phyloP scores from a whole-genome alignment of 2,113 vertebrate species.

The Cyprinodon tularosa region DNA sequence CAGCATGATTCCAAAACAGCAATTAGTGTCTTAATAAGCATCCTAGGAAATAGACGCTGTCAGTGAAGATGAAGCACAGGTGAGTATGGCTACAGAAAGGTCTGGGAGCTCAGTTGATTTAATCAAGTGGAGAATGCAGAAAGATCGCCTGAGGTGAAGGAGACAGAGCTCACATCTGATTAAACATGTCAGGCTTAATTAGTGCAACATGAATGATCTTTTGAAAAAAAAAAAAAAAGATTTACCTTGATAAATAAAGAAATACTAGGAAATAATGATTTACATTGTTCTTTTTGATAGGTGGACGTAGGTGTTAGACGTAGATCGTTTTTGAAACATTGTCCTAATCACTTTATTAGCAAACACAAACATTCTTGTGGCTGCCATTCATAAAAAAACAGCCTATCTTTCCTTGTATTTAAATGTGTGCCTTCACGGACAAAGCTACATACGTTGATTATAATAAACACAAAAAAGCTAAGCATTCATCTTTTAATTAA shows the following conservation, averaged over 20 bases:
- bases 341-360: too few relatives aligned
- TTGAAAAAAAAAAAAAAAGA: conserved; percentile 15
- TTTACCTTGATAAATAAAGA: neutral
- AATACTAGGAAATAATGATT: neutral
- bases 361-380: too few relatives aligned
- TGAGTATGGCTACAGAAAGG: conserved; percentile 13
- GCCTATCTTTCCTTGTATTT: too few relatives aligned
- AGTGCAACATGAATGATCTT: neutral
- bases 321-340: too few relatives aligned
- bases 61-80: conserved; percentile 37
- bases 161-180: conserved; percentile 31
- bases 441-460: too few relatives aligned
- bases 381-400: too few relatives aligned
- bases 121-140: conserved; percentile 8
- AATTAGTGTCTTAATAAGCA: conserved; percentile 30
- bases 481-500: too few relatives aligned
- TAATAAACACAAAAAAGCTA: too few relatives aligned
- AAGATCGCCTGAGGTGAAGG: conserved; percentile 20
- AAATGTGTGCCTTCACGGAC: too few relatives aligned
- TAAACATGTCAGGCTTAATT: conserved; percentile 3
- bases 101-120: conserved; percentile 20
- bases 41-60: conserved; percentile 35
- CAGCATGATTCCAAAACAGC: conserved; percentile 27
- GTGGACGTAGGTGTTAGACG: too few relatives aligned
- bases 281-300: too few relatives aligned